Percentiles rank a stretch among this genome's conserved stretches.
Evolutionary conservation across 2,888 invertebrate genomes (phyloP).

Genomic region (Ptycholaimellus sp.): DNA sequence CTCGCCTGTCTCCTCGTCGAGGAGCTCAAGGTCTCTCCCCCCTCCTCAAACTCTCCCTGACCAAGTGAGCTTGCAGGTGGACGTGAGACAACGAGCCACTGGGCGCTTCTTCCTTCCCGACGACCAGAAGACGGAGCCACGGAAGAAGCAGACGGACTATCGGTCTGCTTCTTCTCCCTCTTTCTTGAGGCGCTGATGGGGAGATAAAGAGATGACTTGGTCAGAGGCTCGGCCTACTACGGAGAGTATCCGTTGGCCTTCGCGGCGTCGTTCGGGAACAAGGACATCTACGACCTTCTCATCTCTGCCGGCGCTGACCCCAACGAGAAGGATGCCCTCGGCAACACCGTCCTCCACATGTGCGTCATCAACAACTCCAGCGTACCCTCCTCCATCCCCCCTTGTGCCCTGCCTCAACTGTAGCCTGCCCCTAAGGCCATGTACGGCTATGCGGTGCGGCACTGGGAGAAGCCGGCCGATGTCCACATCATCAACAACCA

Average conservation of each 20-base stretch:
- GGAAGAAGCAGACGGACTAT: constrained; percentile 62
- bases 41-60: neutral
- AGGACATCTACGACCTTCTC: constrained; percentile 81
- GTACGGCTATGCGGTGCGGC: constrained; percentile 87
- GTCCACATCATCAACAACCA: constrained; percentile 65
- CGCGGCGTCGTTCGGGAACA: constrained; percentile 88
- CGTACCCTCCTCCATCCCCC: no score
- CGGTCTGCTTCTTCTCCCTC: no score
- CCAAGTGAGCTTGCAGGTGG: constrained; percentile 34
- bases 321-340: constrained; percentile 75
- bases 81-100: constrained; percentile 69
- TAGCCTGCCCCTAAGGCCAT: constrained; percentile 51
- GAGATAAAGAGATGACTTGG: no score
- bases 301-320: constrained; percentile 77
- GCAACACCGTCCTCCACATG: constrained; percentile 97
- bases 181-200: no score
- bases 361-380: constrained; percentile 89
- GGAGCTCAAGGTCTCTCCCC: constrained; percentile 29
- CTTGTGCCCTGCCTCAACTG: no score
- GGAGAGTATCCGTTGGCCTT: constrained; percentile 91
- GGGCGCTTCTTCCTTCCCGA: constrained; percentile 82
- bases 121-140: constrained; percentile 55
- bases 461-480: constrained; percentile 71
- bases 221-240: constrained; percentile 68
- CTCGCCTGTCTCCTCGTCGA: constrained; percentile 72